Evolutionary conservation across 2,888 invertebrate species (phyloP), one percentile per base, ranked within the genome.

Genomic region (Halictus quadricinctus): DNA sequence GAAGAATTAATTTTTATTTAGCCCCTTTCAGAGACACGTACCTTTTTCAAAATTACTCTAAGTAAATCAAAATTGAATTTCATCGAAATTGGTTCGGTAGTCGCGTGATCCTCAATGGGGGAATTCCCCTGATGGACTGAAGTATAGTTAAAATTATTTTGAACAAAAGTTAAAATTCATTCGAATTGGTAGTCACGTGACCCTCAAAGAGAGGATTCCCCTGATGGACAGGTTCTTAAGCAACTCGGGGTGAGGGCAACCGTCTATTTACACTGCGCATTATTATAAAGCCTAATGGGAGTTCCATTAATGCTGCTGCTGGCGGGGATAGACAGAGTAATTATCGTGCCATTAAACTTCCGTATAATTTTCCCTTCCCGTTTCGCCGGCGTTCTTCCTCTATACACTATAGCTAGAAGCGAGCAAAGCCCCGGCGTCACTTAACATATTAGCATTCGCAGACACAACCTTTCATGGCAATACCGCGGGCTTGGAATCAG

Each of bases 301-400:
- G 5, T 12, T 60, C 64, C 75, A 72, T 70, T 84, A 86, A 79
- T 78, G 73, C 64, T 58, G 70, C 76, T 60, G 64, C 72, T 58
- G 58, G 58, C 48, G 41, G 43, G 64, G 54, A 66, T 79, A 77
- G 83, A 73, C 76, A 54, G 29, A 46, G 79, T 69, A 83, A 83
- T 79, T 86, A 81, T 36, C 60, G n/a, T 70, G 80, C 76, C 72
- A 76, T 86, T 83, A 87, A 86, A 83, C 76, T 80, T 83, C 78
- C 80, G 80, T 76, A 58, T 48, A 87, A 78, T 83, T 83, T 18
- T 41, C 54, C 36, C 58, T 4, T 0, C 54, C 21, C 29, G 41
- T 50, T 74, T 81, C 46, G 69, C 81, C 10, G 29, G 4, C 21
- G 69, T 25, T 48, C 50, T 64, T 15, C 29, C 72, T 50, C 29